Conservation (phyloP, 2,797 vertebrate genomes). For the Cyclopterus lumpus region DNA sequence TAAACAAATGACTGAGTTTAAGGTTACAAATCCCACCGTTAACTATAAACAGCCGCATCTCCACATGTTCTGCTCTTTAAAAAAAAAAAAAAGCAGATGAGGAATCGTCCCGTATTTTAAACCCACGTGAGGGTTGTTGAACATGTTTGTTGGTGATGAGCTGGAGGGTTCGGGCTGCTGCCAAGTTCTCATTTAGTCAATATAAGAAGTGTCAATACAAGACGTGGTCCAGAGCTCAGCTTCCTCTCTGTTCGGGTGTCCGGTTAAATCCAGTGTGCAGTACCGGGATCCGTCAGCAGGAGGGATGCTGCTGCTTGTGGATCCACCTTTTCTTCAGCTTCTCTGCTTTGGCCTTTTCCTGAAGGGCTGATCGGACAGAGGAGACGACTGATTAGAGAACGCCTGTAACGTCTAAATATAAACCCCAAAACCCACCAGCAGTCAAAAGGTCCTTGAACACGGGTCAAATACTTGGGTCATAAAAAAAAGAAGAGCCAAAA, state of each 20-base stretch:
- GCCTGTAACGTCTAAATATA: no score
- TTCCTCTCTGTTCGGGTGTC: neutral
- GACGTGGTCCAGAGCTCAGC: neutral
- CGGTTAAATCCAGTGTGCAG: neutral
- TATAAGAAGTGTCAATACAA: neutral
- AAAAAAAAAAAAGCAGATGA: neutral
- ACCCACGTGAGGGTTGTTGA: no score
- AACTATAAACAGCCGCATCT: neutral
- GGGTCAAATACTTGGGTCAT: no score
- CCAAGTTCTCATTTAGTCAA: neutral
- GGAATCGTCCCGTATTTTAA: neutral
- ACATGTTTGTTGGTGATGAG: neutral
- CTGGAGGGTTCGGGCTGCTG: neutral
- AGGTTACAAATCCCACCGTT: neutral
- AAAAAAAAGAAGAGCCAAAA: no score
- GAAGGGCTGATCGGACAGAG: constrained; percentile 73
- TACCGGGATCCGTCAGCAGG: constrained; percentile 21
- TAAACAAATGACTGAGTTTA: neutral
- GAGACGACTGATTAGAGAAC: neutral
- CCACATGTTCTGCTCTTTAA: neutral
- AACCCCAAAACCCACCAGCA: neutral
- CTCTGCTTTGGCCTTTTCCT: constrained; percentile 85
- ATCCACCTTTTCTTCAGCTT: constrained; percentile 88
- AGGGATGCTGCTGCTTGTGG: constrained; percentile 70
- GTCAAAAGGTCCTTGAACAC: no score